Base-by-base conservation (phyloP, 2,113 vertebrate species). In the Pedionomus torquatus region DNA sequence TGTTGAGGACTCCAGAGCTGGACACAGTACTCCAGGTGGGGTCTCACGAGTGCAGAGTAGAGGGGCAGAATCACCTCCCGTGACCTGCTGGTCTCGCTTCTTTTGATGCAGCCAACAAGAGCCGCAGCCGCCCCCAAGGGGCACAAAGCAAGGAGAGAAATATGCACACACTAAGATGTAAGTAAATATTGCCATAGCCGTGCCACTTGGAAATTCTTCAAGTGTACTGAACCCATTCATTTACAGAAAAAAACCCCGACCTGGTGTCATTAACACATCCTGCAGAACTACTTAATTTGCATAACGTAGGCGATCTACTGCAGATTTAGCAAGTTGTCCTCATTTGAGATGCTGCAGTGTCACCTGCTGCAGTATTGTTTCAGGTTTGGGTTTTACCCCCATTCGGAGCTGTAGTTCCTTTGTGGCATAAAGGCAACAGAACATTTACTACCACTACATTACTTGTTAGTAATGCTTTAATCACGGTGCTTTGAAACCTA, bases 391-490 rank as follows among this genome's bases (percentile, higher is more conserved):
- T 90, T 92, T 57, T 18, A 90, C 7, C 46, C 57, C 72, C 60
- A 33, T 24, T 51, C 51, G 24, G 90, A 88, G 58, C 8, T 17
- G 51, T 17, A 58, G 83, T 80, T 85, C 63, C 46, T 69, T 86
- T 81, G 76, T 35, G 30, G 55, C 55, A 61, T 31, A 90, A 87
- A 88, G 51, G 71, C 51, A 93, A 69, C 46, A 93, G 66, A 90
- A 83, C 51, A 64, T 90, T 89, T 94, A 83, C 75, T 66, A 46
- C 65, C 43, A 71, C 33, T 71, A 43, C 69, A n/a, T n/a, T 82
- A 76, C n/a, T 60, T 90, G 83, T 78, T 83, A 96, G 65, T 48
- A 78, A 72, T 25, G 71, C 85, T 94, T 92, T 69, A 61, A 89
- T 77, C 13, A 1, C 18, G 35, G n/a, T 17, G 57, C 68, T 70